Conservation (phyloP, 64 coral and sea anemone genomes). For the Montipora sp. region DNA sequence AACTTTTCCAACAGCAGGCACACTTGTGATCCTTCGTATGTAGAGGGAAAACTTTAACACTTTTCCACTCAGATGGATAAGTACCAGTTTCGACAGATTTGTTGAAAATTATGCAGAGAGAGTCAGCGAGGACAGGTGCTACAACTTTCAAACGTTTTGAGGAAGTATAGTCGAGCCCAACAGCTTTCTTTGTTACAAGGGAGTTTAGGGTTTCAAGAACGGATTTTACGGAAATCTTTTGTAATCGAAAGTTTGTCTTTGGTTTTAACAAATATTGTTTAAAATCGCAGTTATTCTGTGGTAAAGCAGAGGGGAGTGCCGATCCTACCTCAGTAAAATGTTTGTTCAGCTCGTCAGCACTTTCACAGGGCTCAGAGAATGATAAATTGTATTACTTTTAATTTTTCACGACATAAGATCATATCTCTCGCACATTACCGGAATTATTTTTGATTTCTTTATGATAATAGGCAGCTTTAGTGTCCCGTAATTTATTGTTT, state of each 20-base stretch:
- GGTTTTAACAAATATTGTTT: not conserved
- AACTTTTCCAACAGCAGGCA: not conserved
- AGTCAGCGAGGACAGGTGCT: not conserved
- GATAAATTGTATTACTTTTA: conserved; percentile 20
- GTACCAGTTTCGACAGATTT: conserved; percentile 21
- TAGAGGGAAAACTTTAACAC: not conserved
- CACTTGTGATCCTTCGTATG: conserved; percentile 27
- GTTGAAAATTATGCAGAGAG: not conserved
- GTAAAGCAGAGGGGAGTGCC: conserved; percentile 25
- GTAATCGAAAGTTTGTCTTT: not conserved
- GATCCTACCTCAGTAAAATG: not conserved
- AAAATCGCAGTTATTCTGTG: conserved; percentile 28
- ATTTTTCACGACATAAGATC: conserved; percentile 25
- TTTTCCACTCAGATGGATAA: conserved; percentile 40
- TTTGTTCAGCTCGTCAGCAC: conserved; percentile 46
- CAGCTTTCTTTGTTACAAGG: not conserved
- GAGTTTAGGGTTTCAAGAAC: conserved; percentile 2
- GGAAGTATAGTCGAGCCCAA: not conserved
- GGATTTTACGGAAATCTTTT: not conserved
- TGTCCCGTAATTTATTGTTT: not conserved
- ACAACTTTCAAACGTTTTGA: not conserved
- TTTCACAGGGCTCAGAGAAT: conserved; percentile 31
- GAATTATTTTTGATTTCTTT: conserved; percentile 36
- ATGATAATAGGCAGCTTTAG: conserved; percentile 28
- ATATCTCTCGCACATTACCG: conserved; percentile 24